Evolutionary conservation across 2,113 vertebrate species (phyloP), one percentile per base, ranked within the genome.

Genomic region (Labrus mixtus): DNA sequence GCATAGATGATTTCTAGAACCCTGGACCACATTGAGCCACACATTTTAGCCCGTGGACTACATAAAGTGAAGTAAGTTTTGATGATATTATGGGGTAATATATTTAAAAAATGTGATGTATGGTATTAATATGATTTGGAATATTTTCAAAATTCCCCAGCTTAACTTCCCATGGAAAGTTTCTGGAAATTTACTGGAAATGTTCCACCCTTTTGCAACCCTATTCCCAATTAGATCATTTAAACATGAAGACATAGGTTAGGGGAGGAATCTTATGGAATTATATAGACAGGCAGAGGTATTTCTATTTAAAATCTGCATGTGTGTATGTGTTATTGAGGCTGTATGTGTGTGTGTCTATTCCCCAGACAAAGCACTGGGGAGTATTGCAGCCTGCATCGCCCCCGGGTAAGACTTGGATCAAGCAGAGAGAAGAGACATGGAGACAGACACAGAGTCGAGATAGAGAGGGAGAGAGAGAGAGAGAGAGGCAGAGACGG

Each of bases 331-430:
- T 37, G 43, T 63, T 37, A n/a, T 50, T 60, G 36, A 39, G 72
- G 78, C 56, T 20, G 57, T 19, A 51, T 50, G 12, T 39, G 70
- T 29, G 16, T 43, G 36, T 37, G 19, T 19, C 60, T 77, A 45
- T 62, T 76, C 59, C 54, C 20, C 22, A 72, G 68, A 81, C 29
- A 53, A 67, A 55, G 78, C 77, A 51, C 61, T 1, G 29, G 70
- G 72, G 80, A 70, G 36, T 33, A 64, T 6, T 77, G 65, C 83
- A 75, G 74, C 72, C 71, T 50, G 68, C 46, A 53, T 68, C 2
- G 60, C 88, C 81, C 22, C 67, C 0, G 60, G 86, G 70, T 66
- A 64, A 68, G 67, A 70, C 54, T 68, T 78, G 68, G 75, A 83
- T 69, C 45, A 60, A 73, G 29, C 51, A 48, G 8, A 79, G 56